phyloP scores from a whole-genome alignment of 1,140 invertebrate genomes.

The Batillaria attramentaria region DNA sequence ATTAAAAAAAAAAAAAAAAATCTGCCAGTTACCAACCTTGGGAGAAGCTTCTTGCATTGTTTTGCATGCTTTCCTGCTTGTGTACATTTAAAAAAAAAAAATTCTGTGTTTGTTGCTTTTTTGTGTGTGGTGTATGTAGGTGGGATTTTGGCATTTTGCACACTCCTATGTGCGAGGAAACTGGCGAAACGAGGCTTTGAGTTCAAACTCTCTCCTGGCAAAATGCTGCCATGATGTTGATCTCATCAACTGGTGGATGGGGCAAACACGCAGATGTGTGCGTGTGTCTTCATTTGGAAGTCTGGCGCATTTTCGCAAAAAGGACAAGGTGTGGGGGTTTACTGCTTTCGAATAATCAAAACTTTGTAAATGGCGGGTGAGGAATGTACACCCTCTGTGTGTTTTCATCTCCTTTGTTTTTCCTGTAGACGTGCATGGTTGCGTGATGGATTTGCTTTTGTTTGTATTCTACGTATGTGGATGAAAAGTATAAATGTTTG shows the following conservation, averaged over 20 bases:
- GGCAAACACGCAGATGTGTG: conserved; percentile 58
- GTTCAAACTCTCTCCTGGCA: conserved; percentile 72
- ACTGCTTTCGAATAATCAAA: background rate
- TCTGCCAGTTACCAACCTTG: too few species aligned
- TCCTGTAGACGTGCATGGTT: too few species aligned
- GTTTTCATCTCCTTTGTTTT: too few species aligned
- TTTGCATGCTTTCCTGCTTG: too few species aligned
- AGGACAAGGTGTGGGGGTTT: conserved; percentile 46
- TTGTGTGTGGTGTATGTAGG: conserved; percentile 60
- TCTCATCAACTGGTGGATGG: conserved; percentile 73
- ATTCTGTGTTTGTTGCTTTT: background rate
- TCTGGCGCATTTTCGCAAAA: conserved; percentile 66
- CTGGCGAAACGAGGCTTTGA: conserved; percentile 71
- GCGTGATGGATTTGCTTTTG: too few species aligned
- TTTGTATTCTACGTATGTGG: too few species aligned
- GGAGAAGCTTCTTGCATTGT: too few species aligned
- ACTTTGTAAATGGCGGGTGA: background rate
- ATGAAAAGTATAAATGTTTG: too few species aligned
- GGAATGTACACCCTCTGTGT: too few species aligned
- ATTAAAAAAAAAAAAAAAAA: too few species aligned
- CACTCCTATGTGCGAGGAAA: conserved; percentile 74
- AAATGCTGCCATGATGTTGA: conserved; percentile 76
- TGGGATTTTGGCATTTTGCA: conserved; percentile 75
- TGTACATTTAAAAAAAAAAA: background rate
- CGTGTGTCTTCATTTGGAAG: conserved; percentile 70